Evolutionary conservation across 2,113 vertebrate species (phyloP).

Genomic region (Lonchura striata): DNA sequence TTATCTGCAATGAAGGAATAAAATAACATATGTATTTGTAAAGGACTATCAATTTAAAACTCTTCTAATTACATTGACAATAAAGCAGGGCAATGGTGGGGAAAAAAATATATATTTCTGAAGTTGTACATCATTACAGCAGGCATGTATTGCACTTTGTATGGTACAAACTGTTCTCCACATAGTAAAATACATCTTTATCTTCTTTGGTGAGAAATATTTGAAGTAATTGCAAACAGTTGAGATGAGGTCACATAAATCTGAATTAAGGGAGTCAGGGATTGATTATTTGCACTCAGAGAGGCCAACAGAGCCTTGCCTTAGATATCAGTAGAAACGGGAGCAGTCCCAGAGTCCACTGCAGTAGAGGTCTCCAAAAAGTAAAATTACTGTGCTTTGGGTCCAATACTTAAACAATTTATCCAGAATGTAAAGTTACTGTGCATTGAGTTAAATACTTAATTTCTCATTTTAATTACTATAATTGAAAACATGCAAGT

Average conservation of each 20-base stretch:
- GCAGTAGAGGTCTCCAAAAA: not conserved
- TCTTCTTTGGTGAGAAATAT: not conserved
- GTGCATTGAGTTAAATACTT: not conserved
- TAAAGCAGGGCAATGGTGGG: not conserved
- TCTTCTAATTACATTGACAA: slow-evolving; percentile 5
- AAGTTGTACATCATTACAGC: not conserved
- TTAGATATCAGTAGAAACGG: not conserved
- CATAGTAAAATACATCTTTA: not conserved
- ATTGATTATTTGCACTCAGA: not conserved
- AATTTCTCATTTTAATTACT: not conserved
- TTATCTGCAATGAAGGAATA: not conserved
- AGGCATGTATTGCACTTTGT: not conserved
- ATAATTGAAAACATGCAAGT: not conserved
- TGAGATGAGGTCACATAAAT: not conserved
- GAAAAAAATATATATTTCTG: slow-evolving; percentile 8
- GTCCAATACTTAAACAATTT: not conserved
- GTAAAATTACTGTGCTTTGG: not conserved
- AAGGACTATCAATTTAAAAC: slow-evolving; percentile 16
- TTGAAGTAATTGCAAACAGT: not conserved
- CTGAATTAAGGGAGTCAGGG: not conserved
- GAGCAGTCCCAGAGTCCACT: not conserved
- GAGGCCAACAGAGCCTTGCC: not conserved
- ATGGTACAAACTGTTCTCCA: not conserved
- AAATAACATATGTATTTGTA: slow-evolving; percentile 36
- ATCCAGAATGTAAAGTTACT: not conserved